These are phyloP conservation scores for Anas acuta DNA, from an alignment of 2,797 vertebrate species.

Conservation along the genomic window DNA sequence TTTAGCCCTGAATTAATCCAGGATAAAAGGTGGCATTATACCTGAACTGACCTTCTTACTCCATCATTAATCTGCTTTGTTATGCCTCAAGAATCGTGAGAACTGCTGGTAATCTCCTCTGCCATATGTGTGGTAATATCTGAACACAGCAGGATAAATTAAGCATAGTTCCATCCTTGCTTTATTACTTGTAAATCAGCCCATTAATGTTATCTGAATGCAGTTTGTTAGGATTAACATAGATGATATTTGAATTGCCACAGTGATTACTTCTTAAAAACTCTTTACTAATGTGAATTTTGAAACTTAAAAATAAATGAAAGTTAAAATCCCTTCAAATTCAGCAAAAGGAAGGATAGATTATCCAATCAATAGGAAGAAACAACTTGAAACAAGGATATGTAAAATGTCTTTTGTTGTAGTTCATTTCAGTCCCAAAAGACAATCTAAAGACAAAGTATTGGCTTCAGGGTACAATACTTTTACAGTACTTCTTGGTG, in stretches of 20 bases:
- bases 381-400: background rate
- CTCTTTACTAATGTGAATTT: background rate
- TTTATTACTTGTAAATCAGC: conserved; percentile 60
- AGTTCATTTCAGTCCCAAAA: conserved; percentile 14
- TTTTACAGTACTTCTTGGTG: background rate
- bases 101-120: conserved; percentile 40
- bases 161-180: background rate
- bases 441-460: background rate
- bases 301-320: conserved; percentile 43
- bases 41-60: conserved; percentile 55
- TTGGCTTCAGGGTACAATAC: background rate
- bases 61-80: conserved; percentile 50
- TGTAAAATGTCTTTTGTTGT: background rate
- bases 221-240: conserved; percentile 36
- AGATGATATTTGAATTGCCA: conserved; percentile 31
- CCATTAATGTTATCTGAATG: conserved; percentile 42
- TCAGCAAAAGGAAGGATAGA: background rate
- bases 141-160: background rate
- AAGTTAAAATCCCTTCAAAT: background rate
- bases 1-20: background rate
- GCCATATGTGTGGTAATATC: conserved; percentile 38
- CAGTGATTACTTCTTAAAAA: conserved; percentile 6
- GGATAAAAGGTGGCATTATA: background rate
- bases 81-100: background rate
- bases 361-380: background rate